Conservation (phyloP, 2,888 invertebrate genomes). For the Pseudanteris insignis region DNA sequence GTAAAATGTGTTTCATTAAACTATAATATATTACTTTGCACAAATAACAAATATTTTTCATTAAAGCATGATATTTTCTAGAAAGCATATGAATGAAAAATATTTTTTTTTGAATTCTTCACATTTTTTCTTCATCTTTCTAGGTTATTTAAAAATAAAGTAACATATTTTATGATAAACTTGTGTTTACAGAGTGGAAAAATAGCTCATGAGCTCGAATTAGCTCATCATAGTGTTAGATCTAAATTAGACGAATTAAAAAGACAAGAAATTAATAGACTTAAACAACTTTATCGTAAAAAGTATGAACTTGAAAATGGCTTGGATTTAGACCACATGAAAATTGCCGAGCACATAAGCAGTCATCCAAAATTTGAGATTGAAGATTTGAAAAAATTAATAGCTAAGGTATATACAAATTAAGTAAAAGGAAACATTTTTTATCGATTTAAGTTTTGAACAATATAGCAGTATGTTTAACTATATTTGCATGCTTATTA, state of each 20-base stretch:
- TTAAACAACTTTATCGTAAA: conserved; percentile 77
- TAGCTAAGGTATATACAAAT: conserved; percentile 74
- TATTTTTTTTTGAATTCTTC: no score
- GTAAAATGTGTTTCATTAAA: no score
- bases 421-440: no score
- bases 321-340: conserved; percentile 73
- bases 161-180: no score
- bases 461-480: no score
- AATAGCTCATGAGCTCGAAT: conserved; percentile 89
- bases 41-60: no score
- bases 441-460: no score
- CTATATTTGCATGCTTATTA: conserved; percentile 1
- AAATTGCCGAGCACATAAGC: conserved; percentile 83
- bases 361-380: conserved; percentile 92
- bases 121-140: no score
- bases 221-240: conserved; percentile 87
- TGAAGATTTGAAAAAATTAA: conserved; percentile 90
- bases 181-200: conserved; percentile 83
- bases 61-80: no score
- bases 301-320: conserved; percentile 75
- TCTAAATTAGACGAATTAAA: conserved; percentile 92
- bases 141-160: no score
- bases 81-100: no score
- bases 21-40: no score
- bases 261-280: conserved; percentile 83